These are phyloP conservation scores for Macrosteles quadrilineatus DNA, from an alignment of 1,140 invertebrate species.

Conservation along the genomic window DNA sequence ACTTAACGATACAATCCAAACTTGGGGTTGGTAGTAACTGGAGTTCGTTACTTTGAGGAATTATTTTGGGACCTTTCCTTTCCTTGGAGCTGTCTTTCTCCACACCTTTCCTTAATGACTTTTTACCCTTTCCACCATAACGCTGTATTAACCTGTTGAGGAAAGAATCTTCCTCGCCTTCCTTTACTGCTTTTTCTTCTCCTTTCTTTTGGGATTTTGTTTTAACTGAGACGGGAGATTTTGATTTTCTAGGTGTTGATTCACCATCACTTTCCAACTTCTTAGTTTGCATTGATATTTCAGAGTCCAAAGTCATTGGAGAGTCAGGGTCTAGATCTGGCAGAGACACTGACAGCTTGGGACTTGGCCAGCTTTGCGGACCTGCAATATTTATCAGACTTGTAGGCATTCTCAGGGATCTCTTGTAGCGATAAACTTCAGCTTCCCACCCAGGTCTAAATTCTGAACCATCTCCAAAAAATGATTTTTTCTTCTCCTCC, in stretches of 20 bases:
- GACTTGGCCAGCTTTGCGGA: constrained; percentile 35
- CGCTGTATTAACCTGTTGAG: constrained; percentile 53
- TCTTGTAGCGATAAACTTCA: constrained; percentile 77
- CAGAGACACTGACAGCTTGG: constrained; percentile 65
- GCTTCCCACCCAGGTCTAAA: constrained; percentile 75
- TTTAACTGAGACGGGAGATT: constrained; percentile 12
- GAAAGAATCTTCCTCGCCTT: constrained; percentile 54
- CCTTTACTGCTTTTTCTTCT: constrained; percentile 52
- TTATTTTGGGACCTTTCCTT: constrained; percentile 30
- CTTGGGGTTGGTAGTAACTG: constrained; percentile 61
- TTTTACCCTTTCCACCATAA: constrained; percentile 33
- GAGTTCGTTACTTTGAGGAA: constrained; percentile 48
- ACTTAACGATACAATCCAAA: constrained; percentile 43
- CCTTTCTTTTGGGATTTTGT: constrained; percentile 49
- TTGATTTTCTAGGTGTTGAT: not conserved
- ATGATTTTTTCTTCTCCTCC: constrained; percentile 36
- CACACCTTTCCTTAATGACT: constrained; percentile 25
- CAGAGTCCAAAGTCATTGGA: constrained; percentile 61
- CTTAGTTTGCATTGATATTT: constrained; percentile 44
- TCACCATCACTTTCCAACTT: constrained; percentile 23
- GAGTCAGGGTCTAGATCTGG: constrained; percentile 73
- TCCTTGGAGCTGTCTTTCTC: constrained; percentile 26
- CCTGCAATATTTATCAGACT: constrained; percentile 71
- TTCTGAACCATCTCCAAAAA: constrained; percentile 34
- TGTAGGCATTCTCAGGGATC: constrained; percentile 74